Conservation (phyloP, 2,797 vertebrate species). For the Ceryle rudis region DNA sequence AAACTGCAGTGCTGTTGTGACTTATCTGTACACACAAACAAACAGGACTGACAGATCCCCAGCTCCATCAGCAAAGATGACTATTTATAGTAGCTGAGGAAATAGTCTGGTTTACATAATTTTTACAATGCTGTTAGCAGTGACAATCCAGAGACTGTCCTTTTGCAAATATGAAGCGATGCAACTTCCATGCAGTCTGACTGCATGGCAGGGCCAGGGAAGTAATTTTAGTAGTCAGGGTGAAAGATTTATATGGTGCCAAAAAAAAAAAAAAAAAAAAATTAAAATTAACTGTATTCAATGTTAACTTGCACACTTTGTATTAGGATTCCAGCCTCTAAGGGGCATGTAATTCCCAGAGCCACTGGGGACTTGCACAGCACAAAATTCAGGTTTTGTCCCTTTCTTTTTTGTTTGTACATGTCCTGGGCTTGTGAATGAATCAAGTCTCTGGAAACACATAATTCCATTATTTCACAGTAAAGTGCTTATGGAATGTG, state of each 20-base stretch:
- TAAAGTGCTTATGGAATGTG: neutral
- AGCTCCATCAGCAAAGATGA: neutral
- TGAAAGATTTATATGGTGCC: neutral
- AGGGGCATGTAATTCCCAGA: neutral
- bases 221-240: neutral
- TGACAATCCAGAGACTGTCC: neutral
- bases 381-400: neutral
- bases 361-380: neutral
- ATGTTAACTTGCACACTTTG: neutral
- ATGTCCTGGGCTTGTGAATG: neutral
- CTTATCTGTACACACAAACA: slow-evolving; percentile 22
- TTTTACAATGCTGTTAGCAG: neutral
- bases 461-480: neutral
- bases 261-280: neutral
- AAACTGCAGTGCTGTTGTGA: neutral
- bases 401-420: neutral
- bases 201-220: neutral
- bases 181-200: fast-evolving
- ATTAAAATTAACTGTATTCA: neutral
- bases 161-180: neutral
- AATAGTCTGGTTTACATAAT: neutral
- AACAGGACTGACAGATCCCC: neutral
- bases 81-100: neutral
- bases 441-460: neutral
- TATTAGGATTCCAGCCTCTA: neutral